Base-by-base conservation (phyloP, 2,113 vertebrate species). In the Hippocampus barbouri region DNA sequence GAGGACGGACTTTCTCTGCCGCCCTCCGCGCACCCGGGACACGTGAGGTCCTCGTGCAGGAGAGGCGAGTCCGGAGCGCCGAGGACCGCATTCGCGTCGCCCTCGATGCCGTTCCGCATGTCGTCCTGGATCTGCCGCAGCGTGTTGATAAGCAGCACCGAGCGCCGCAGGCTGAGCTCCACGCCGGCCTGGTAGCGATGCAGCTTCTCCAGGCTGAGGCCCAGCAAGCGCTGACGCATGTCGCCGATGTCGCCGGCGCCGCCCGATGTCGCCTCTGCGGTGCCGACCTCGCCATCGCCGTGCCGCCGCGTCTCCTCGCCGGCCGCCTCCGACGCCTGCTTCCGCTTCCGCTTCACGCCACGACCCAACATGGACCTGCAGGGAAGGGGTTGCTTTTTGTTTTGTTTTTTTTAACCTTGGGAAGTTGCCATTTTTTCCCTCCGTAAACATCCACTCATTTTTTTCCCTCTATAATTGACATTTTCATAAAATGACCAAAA, bases 311-410 rank as follows among this genome's bases (percentile, higher is more conserved):
- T 91, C 72, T 89, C 91, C 75, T 83, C 88, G 87, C 83, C 89
- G 0, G 72, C 67, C 9, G 89, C 87, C 10, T 93, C 91, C 83
- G 80, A 89, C 88, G 92, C 93, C 89, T 93, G 93, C 91, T 90
- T 93, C 86, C 94, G 84, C 89, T 95, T 95, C 84, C 94, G 91
- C 74, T 95, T 95, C 72, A 94, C 92, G 57, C 94, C 94, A 21
- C 93, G 94, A 85, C 94, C 94, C 93, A 94, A 94, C 94, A 95
- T 95, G 87, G 89, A 90, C 91, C 94, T 95, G 66, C 4, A 9
- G 15, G 15, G 6, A 61, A 61, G 34, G 34, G 5, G 30, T 34
- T 34, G 30, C 1, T 2, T 56, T 27, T 59, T 27, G 30, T 34
- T 5, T 4, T 5, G 30, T 34, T 34, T 56, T n/a, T 23, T n/a